Percentiles rank a stretch among this genome's conserved stretches.
These are phyloP conservation scores for Euphydryas editha DNA, from an alignment of 2,888 invertebrate genomes.

Conservation along the genomic window DNA sequence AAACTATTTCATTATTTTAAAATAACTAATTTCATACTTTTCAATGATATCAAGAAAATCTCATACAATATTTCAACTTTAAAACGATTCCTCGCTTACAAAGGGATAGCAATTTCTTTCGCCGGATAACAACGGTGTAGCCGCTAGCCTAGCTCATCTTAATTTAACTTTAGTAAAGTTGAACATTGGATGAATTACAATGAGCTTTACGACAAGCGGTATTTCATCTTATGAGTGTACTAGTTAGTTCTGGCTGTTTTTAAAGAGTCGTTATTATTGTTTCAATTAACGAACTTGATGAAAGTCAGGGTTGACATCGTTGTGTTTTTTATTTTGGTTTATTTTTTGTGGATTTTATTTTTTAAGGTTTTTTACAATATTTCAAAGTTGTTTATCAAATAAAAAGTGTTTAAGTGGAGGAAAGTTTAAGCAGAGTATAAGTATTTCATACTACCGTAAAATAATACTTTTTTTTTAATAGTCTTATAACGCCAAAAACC, in stretches of 20 bases:
- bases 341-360: no score
- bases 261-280: background rate
- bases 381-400: no score
- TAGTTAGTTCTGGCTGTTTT: background rate
- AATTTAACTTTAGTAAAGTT: slow-evolving; percentile 30
- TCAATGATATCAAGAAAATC: background rate
- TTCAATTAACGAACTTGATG: background rate
- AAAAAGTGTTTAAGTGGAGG: no score
- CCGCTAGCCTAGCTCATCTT: slow-evolving; percentile 21
- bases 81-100: slow-evolving; percentile 3
- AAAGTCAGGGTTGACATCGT: no score
- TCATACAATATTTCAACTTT: background rate
- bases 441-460: no score
- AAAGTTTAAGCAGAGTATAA: no score
- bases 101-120: background rate
- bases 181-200: slow-evolving; percentile 29
- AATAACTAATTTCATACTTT: background rate
- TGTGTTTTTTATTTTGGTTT: no score
- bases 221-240: background rate
- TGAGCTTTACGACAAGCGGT: slow-evolving; percentile 17
- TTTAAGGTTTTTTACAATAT: no score
- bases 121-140: background rate
- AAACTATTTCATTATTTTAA: no score
- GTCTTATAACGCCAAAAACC: no score
- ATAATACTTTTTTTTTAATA: no score